phyloP scores from a whole-genome alignment of 2,888 invertebrate genomes.

The Gerosis bhagava region DNA sequence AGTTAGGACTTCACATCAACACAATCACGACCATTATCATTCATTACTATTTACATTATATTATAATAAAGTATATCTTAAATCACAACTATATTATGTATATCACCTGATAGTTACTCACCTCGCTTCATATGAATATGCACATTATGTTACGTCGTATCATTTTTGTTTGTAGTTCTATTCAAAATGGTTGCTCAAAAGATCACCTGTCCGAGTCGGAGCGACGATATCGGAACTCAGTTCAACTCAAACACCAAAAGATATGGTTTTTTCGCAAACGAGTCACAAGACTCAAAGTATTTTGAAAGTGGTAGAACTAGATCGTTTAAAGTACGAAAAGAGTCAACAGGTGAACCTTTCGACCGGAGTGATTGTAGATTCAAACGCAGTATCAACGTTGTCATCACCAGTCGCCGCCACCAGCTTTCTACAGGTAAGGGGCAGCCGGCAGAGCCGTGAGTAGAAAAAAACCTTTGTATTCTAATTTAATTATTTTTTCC shows the following conservation, averaged over 20 bases:
- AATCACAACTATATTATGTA: too few relatives aligned
- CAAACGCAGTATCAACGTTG: slow-evolving; percentile 49
- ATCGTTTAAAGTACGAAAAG: slow-evolving; percentile 76
- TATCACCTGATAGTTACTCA: slow-evolving; percentile 28
- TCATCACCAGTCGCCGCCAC: slow-evolving; percentile 52
- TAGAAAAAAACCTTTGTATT: slow-evolving; percentile 48
- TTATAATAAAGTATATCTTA: too few relatives aligned
- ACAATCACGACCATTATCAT: too few relatives aligned
- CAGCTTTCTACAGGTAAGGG: slow-evolving; percentile 75
- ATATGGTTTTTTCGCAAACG: slow-evolving; percentile 81
- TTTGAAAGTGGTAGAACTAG: slow-evolving; percentile 79
- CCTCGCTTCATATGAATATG: slow-evolving; percentile 69
- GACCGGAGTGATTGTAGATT: slow-evolving; percentile 67
- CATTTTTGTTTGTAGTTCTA: slow-evolving; percentile 82
- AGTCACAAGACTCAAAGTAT: slow-evolving; percentile 73
- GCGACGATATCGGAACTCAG: slow-evolving; percentile 76
- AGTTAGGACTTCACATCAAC: slow-evolving; percentile 19
- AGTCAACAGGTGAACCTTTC: slow-evolving; percentile 62
- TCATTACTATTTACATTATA: too few relatives aligned
- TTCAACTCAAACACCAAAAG: slow-evolving; percentile 73
- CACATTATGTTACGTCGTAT: slow-evolving; percentile 81
- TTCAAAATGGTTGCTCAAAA: slow-evolving; percentile 82
- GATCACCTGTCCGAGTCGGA: slow-evolving; percentile 77
- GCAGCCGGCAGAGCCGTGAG: slow-evolving; percentile 56
- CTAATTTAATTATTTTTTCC: slow-evolving; percentile 37